Conservation (phyloP, 2,797 vertebrate genomes). For the Chelmon rostratus region DNA sequence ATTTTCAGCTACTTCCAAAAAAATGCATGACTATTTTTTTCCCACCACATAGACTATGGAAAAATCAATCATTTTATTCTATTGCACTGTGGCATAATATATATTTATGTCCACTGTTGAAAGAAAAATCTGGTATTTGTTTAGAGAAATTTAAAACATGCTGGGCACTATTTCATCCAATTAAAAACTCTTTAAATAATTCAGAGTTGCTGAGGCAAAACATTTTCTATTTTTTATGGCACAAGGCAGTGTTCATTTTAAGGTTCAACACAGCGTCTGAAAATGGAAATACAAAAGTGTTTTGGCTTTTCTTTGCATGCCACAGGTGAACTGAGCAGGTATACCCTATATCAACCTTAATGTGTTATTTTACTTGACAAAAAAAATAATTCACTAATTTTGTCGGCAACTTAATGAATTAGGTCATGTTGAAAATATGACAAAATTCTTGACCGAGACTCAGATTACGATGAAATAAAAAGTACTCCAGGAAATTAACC, state of each 20-base stretch:
- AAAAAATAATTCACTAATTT: too few relatives aligned
- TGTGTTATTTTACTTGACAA: background rate
- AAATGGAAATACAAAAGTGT: background rate
- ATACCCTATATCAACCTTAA: background rate
- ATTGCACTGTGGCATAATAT: background rate
- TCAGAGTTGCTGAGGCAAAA: background rate
- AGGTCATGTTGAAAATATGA: too few relatives aligned
- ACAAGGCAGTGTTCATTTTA: background rate
- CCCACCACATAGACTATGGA: background rate
- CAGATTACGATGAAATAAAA: background rate
- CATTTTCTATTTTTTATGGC: background rate
- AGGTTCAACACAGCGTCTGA: background rate
- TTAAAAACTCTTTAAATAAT: conserved; percentile 1
- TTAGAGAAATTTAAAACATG: background rate
- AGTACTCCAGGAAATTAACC: background rate
- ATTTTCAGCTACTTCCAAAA: background rate
- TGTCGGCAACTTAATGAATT: too few relatives aligned
- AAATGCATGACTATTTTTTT: background rate
- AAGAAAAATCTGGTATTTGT: background rate
- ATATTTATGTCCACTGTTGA: background rate
- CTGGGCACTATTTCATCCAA: background rate
- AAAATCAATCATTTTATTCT: background rate
- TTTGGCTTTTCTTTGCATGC: background rate
- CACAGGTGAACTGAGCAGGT: background rate
- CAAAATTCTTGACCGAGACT: background rate